Evolutionary conservation across 2,888 invertebrate genomes (phyloP), one percentile per base, ranked within the genome.

Genomic region (Nomada ferruginata): DNA sequence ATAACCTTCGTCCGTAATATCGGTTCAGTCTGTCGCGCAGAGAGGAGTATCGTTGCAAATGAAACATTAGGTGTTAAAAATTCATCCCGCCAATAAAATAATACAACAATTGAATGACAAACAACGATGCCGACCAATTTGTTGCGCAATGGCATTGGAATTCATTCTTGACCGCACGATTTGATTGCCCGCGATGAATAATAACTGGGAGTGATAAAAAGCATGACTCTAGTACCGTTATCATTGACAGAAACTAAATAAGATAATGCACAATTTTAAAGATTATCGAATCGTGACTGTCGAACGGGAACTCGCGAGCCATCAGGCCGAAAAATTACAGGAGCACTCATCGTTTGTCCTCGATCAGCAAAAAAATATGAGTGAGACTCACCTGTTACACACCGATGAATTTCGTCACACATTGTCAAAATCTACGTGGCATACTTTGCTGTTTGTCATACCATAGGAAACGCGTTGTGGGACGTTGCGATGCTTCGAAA

Each of bases 371-470:
- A 13, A 29, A n/a, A 60, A 26, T 7, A 2, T 55, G 23, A 63
- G 9, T 55, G 26, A 47, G 13, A 68, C 78, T 78, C 59, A 80
- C 80, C 78, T 68, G 68, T 69, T 53, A 23, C 15, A 13, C 15
- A 2, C 4, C 0, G 20, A 2, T n/a, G 18, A 11, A 18, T 52
- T 2, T 47, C 15, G 2, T 29, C 53, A 20, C 3, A 26, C 36
- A 26, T 2, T 61, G 75, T 53, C 66, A 71, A 75, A 79, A 64
- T 59, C 59, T 68, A 82, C 79, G 79, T 82, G 75, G 82, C 71
- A 75, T 59, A 10, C 3, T 55, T 13, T 7, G 2, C 9, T n/a
- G 47, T 13, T 23, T 15, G 11, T 13, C 36, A 1, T 2, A 66
- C 13, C 50, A 55, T 47, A 29, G 2, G 7, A 5, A 18, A 44